A percentile compares a stretch with the other conserved stretches of the same genome.
Conservation (phyloP, 1,140 invertebrate genomes). For the Globodera ellingtonae region DNA sequence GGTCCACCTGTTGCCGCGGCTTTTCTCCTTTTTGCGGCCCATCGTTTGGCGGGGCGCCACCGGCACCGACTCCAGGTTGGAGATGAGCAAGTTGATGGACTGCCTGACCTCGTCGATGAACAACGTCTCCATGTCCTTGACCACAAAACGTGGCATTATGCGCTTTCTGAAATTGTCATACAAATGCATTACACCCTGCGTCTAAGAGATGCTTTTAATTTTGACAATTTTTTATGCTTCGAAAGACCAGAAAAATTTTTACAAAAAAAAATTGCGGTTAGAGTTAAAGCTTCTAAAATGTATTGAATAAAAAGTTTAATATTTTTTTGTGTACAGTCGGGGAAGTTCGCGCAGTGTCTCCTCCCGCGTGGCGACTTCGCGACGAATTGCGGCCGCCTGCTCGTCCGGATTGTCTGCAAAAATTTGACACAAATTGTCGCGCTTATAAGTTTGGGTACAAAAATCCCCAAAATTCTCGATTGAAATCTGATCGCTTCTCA, state of each 20-base stretch:
- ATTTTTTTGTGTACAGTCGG: conserved; percentile 72
- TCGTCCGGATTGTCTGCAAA: conserved; percentile 89
- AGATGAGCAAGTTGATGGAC: conserved; percentile 96
- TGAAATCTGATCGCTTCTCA: no score
- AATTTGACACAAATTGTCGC: conserved; percentile 35
- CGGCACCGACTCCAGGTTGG: conserved; percentile 95
- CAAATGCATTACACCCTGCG: no score
- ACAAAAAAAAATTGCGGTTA: no score
- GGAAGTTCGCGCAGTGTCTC: conserved; percentile 95
- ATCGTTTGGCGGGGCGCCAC: conserved; percentile 81
- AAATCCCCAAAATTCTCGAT: background rate
- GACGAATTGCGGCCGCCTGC: conserved; percentile 95
- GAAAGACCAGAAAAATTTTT: no score
- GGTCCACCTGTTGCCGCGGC: conserved; percentile 88
- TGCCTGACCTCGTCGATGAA: conserved; percentile 97
- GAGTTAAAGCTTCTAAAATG: conserved; percentile 69
- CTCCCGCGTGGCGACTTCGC: conserved; percentile 94
- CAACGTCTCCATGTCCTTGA: conserved; percentile 99
- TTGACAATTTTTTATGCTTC: no score
- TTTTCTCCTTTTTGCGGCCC: conserved; percentile 77
- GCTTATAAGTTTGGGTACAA: background rate
- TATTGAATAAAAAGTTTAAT: conserved; percentile 66
- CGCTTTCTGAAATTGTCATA: conserved; percentile 71
- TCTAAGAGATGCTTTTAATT: no score
- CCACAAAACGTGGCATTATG: conserved; percentile 95